A percentile compares a stretch with the other conserved stretches of the same genome.
These are phyloP conservation scores for Macrocentrus cingulum DNA, from an alignment of 1,140 invertebrate species.

Conservation along the genomic window DNA sequence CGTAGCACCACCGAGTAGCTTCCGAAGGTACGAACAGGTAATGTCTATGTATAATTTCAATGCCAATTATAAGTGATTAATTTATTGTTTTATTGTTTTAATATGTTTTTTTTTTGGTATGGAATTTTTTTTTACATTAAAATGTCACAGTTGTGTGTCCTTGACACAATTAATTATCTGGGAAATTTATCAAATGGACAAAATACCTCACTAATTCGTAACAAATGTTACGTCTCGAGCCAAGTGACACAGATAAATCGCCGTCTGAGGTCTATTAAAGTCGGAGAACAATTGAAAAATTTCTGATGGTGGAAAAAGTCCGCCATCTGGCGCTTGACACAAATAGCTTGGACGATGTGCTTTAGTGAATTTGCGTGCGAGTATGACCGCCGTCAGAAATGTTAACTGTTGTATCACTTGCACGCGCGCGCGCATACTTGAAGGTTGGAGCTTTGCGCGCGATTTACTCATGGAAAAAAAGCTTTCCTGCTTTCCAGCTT, in stretches of 20 bases:
- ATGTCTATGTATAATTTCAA: conserved; percentile 30
- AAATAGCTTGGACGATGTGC: neutral
- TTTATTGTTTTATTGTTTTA: neutral
- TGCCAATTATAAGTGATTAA: neutral
- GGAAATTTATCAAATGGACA: neutral
- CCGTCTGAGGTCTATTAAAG: too few relatives aligned
- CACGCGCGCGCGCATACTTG: too few relatives aligned
- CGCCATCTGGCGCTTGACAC: neutral
- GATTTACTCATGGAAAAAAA: too few relatives aligned
- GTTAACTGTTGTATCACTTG: neutral
- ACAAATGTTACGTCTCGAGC: too few relatives aligned
- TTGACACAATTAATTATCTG: neutral
- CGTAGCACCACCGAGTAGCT: conserved; percentile 33
- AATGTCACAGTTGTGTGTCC: too few relatives aligned
- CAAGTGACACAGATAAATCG: too few relatives aligned
- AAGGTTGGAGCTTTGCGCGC: too few relatives aligned
- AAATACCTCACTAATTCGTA: too few relatives aligned
- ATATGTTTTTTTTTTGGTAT: too few relatives aligned
- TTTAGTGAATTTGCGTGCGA: too few relatives aligned
- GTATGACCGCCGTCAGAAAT: too few relatives aligned
- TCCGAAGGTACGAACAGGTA: conserved; percentile 51
- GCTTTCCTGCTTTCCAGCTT: neutral
- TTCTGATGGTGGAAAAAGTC: neutral
- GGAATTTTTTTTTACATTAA: too few relatives aligned
- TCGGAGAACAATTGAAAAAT: neutral